Evolutionary conservation across 92 coral and sea anemone genomes (phyloP), one percentile per base, ranked within the genome.

Genomic region (Desmophyllum pertusum): DNA sequence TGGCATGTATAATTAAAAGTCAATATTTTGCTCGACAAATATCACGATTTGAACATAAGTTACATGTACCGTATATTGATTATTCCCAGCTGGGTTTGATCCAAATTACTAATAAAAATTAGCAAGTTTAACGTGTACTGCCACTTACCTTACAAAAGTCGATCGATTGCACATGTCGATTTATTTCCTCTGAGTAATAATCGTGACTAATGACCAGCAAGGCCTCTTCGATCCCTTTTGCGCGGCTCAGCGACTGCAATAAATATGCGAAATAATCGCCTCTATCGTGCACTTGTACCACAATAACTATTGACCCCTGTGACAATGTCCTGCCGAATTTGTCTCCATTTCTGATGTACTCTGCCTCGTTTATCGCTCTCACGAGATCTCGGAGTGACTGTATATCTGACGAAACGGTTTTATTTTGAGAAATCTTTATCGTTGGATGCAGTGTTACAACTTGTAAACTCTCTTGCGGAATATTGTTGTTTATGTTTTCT

Each of bases 211-310:
- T 84, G 1, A 97, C 87, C 0, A 97, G 88, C 53, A 97, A 37
- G 0, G 95, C 90, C 41, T 94, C 88, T 30, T 89, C 89, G 25
- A 97, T 97, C 21, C 99, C 99, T 73, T 78, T 77, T 7, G 95
- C 88, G 17, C 78, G 81, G 38, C 93, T 88, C 70, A 97, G 51
- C 0, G 99, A 97, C 35, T 85, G 84, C 68, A 97, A 79, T 19
- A 97, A 91, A 69, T 94, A 89, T 46, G 90, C 72, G 75, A 97
- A 93, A 73, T 97, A 97, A 40, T 89, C 93, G 0, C 93, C 88
- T 66, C 99, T 83, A 57, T 88, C 88, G 80, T 97, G 99, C 11
- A 97, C 98, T 80, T 97, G 99, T 40, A 97, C 88, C 23, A 97
- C 91, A 14, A 97, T 92, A 4, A 97, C 90, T 75, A 97, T 66